Conservation (phyloP, 2,888 invertebrate genomes). For the Aphrophora alni region DNA sequence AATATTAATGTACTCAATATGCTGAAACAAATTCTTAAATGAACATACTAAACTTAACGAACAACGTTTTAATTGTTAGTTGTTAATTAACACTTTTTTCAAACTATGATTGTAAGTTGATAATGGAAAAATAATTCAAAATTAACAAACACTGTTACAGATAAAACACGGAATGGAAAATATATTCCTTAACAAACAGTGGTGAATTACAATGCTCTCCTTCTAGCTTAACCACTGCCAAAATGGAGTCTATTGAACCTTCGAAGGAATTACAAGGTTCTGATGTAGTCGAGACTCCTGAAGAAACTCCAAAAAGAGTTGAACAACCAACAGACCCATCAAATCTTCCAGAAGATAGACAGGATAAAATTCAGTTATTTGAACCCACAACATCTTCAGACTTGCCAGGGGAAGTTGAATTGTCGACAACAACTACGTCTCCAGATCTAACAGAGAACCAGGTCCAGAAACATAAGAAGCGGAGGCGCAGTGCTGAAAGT, state of each 20-base stretch:
- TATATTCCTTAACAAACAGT: not conserved
- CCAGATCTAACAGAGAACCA: not conserved
- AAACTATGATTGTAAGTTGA: too few relatives aligned
- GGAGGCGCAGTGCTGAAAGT: conserved; percentile 38
- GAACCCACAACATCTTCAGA: not conserved
- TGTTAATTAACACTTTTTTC: too few relatives aligned
- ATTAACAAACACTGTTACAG: too few relatives aligned
- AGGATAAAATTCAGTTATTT: not conserved
- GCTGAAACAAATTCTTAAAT: too few relatives aligned
- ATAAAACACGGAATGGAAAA: not conserved
- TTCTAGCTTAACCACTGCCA: not conserved
- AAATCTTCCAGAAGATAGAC: not conserved
- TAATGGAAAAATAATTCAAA: too few relatives aligned
- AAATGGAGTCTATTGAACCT: not conserved
- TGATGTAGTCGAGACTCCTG: not conserved
- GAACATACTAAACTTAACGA: too few relatives aligned
- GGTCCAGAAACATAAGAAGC: conserved; percentile 23
- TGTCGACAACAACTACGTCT: not conserved
- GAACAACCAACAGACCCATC: not conserved
- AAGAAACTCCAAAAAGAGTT: not conserved
- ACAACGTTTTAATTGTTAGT: too few relatives aligned
- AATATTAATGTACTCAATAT: too few relatives aligned
- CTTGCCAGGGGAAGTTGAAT: not conserved
- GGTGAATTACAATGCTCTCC: not conserved
- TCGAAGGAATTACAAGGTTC: not conserved